A percentile compares a stretch with the other conserved stretches of the same genome.
phyloP scores from a whole-genome alignment of 2,888 invertebrate species.

The Pyralis farinalis region DNA sequence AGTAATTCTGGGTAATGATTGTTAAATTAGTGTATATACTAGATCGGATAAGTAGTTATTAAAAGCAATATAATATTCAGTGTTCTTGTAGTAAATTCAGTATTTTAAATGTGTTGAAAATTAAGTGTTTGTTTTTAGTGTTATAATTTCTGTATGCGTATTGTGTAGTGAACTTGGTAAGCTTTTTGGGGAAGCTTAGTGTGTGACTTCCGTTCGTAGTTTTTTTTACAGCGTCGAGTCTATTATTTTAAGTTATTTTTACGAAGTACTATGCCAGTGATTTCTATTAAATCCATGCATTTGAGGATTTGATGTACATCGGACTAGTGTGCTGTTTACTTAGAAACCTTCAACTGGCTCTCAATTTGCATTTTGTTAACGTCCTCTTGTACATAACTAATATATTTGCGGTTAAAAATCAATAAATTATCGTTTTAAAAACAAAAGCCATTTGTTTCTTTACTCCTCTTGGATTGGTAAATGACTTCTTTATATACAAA shows the following conservation, averaged over 20 bases:
- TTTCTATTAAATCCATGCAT: constrained; percentile 25
- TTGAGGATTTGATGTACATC: constrained; percentile 22
- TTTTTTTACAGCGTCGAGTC: constrained; percentile 33
- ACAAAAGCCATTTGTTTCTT: no score
- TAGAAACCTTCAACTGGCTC: constrained; percentile 45
- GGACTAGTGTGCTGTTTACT: constrained; percentile 36
- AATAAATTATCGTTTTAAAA: constrained; percentile 79
- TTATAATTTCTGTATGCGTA: constrained; percentile 53
- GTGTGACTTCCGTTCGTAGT: constrained; percentile 30
- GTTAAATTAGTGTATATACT: constrained; percentile 71
- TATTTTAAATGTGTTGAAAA: constrained; percentile 66
- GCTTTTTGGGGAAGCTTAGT: constrained; percentile 45
- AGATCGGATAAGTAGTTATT: constrained; percentile 54
- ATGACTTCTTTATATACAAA: no score
- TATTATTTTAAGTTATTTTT: constrained; percentile 29
- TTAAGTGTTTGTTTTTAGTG: constrained; percentile 56
- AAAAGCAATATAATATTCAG: constrained; percentile 58
- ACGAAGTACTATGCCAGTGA: constrained; percentile 29
- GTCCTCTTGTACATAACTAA: constrained; percentile 77
- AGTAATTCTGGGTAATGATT: no score
- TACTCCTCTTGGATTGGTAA: no score
- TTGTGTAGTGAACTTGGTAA: constrained; percentile 58
- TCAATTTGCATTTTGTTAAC: constrained; percentile 74
- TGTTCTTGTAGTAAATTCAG: constrained; percentile 64
- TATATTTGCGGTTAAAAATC: constrained; percentile 78